A percentile compares a stretch with the other conserved stretches of the same genome.
Conservation (phyloP, 1,140 invertebrate genomes). For the Drosophila erecta region DNA sequence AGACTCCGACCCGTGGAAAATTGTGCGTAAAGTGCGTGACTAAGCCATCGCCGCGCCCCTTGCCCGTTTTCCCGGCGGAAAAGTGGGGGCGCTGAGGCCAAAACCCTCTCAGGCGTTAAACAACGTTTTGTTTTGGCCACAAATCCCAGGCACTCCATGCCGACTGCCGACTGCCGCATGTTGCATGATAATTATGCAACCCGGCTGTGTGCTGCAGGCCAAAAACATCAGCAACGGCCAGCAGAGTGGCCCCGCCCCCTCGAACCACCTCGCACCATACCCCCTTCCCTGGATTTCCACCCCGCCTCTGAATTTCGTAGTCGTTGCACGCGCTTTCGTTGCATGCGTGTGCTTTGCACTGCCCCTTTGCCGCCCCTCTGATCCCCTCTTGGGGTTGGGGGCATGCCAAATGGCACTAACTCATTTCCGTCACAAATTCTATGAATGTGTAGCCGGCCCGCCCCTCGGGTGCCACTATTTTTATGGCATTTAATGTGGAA, state of each 20-base stretch:
- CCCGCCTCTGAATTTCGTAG: conserved; percentile 27
- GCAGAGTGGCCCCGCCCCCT: background rate
- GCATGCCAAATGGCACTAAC: conserved; percentile 66
- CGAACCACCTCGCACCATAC: background rate
- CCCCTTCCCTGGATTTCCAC: background rate
- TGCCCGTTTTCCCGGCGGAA: background rate
- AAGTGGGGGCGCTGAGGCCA: background rate
- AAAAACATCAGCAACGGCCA: conserved; percentile 35
- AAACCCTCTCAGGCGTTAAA: conserved; percentile 52
- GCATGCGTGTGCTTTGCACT: conserved; percentile 39
- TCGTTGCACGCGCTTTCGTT: conserved; percentile 55
- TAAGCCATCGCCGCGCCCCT: conserved; percentile 16
- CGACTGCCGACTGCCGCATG: conserved; percentile 61
- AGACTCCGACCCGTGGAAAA: conserved; percentile 16
- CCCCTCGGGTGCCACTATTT: conserved; percentile 43
- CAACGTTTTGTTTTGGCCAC: conserved; percentile 68
- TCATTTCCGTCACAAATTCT: conserved; percentile 81
- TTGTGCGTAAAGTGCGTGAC: conserved; percentile 71
- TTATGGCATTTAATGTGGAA: conserved; percentile 77
- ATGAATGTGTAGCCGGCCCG: conserved; percentile 53
- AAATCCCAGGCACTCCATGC: conserved; percentile 55
- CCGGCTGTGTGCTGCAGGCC: conserved; percentile 56
- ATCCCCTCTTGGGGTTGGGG: conserved; percentile 6
- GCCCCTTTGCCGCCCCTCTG: background rate
- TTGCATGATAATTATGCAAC: conserved; percentile 78